Base-by-base conservation (phyloP, 2,888 invertebrate species). In the Trilocha varians region DNA sequence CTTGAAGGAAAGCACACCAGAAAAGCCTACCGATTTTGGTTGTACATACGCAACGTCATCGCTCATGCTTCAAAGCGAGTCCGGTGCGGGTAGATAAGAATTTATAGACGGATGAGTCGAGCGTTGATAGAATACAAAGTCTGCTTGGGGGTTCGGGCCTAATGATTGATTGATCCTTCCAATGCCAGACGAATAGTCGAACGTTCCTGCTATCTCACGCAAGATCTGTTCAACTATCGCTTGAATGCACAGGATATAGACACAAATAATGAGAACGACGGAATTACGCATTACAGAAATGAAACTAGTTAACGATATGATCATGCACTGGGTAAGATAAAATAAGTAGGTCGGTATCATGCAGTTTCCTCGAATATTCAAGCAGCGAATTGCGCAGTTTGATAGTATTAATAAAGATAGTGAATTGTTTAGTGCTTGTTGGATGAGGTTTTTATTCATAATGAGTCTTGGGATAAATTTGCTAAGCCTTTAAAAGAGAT, bases 91-190 rank as follows among this genome's bases (percentile, higher is more conserved):
- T 57, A 72, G 76, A 78, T 78, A 78, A 78, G 74, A 75, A 78
- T 80, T 78, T 77, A 74, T 76, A 75, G 75, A 73, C 67, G 74
- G 74, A 74, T 71, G 70, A 70, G 70, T 53, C 59, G 57, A 56
- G 68, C 68, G 71, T 66, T 70, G 71, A 78, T 77, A 75, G 75
- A 80, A 82, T 78, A 73, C 70, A 69, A 67, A 69, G 67, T 68
- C 68, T 65, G 62, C 62, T 65, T 56, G 57, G 61, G 62, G 62
- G 56, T 54, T 56, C 56, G 57, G 53, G 57, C 64, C 56, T 61
- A 57, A 70, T 78, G 80, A 78, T 79, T 79, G 78, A 79, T 80
- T 72, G 71, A 67, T 61, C 59, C 60, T 53, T 56, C 60, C 57
- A 50, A 49, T 49, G 60, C 57, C 55, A 64, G 58, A 60, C 59